Conservation (phyloP, 2,797 vertebrate genomes). For the Poliocrania exsul region DNA sequence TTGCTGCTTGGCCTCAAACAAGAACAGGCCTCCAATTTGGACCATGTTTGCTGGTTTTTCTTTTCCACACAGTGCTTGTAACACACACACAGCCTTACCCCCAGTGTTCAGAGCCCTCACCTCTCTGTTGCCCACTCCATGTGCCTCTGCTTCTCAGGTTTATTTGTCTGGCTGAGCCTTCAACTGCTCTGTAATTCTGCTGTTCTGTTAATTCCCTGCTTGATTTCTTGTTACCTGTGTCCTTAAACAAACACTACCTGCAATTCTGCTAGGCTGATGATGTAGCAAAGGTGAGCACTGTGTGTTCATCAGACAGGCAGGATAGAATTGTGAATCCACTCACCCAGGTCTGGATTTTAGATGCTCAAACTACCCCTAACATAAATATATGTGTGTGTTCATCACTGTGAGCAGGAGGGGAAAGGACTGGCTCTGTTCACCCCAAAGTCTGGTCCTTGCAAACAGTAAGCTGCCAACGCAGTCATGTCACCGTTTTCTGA, state of each 20-base stretch:
- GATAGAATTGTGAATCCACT: neutral
- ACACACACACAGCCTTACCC: neutral
- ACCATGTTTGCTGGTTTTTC: neutral
- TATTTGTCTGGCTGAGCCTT: neutral
- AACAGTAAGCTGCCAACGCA: neutral
- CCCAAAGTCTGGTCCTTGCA: neutral
- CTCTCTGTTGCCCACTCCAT: neutral
- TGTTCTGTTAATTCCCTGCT: neutral
- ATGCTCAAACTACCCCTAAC: neutral
- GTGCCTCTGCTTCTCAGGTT: neutral
- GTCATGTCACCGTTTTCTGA: accelerated
- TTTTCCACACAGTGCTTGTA: neutral
- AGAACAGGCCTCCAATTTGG: neutral
- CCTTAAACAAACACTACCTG: neutral
- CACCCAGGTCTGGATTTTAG: neutral
- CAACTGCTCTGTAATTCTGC: neutral
- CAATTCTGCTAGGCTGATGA: neutral
- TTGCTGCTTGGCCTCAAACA: neutral
- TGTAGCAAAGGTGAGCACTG: neutral
- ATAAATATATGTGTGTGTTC: accelerated
- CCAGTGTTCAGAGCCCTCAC: neutral
- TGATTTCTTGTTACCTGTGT: neutral
- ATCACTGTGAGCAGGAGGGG: neutral
- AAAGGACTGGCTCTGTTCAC: neutral
- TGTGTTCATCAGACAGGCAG: neutral